These are phyloP conservation scores for Neoaliturus tenellus DNA, from an alignment of 2,888 invertebrate genomes.

Conservation along the genomic window DNA sequence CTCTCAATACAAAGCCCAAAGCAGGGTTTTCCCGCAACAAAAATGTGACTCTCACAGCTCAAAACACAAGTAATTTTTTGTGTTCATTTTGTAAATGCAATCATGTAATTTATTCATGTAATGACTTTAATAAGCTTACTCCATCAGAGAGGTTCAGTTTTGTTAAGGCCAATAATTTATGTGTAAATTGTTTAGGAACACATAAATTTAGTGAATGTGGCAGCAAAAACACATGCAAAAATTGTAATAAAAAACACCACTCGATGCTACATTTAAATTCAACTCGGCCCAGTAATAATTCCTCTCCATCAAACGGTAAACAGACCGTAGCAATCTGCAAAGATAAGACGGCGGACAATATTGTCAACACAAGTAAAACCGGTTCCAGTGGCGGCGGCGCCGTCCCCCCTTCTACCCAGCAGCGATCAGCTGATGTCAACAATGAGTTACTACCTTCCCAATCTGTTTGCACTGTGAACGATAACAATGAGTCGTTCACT, in stretches of 20 bases:
- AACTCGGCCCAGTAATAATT: not conserved
- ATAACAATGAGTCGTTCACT: conserved; percentile 5
- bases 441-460: not conserved
- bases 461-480: not conserved
- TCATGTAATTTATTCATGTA: not conserved
- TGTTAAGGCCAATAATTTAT: conserved; percentile 19
- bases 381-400: no score
- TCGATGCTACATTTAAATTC: conserved; percentile 1
- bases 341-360: not conserved
- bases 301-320: conserved; percentile 29
- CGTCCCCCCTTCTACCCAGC: no score
- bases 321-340: not conserved
- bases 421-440: conserved; percentile 23
- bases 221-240: not conserved
- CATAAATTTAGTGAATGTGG: conserved; percentile 24
- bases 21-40: not conserved
- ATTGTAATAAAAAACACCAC: conserved; percentile 28
- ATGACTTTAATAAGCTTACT: not conserved
- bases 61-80: conserved; percentile 24
- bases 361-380: not conserved
- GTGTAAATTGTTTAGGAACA: conserved; percentile 23
- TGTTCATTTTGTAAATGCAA: conserved; percentile 17
- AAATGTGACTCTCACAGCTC: conserved; percentile 34
- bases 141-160: not conserved
- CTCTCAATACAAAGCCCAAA: no score